Evolutionary conservation across 2,113 vertebrate genomes (phyloP).

Genomic region (Lepidothrix coronata): DNA sequence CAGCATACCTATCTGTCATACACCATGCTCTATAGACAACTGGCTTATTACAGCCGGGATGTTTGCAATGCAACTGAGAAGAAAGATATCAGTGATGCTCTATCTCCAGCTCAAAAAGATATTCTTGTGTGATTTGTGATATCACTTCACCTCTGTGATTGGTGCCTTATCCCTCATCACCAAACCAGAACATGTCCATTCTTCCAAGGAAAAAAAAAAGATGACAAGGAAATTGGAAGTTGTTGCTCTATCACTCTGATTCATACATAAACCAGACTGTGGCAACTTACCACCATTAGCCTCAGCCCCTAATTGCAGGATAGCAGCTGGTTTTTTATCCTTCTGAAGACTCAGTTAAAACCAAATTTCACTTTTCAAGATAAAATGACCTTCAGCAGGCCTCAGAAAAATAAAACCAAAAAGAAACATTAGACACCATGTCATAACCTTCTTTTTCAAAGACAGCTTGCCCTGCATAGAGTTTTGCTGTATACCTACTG

Average conservation of each 20-base stretch:
- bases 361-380: neutral
- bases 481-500: neutral
- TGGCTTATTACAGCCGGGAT: neutral
- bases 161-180: neutral
- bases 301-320: neutral
- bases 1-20: neutral
- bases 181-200: neutral
- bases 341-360: neutral
- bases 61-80: neutral
- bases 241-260: neutral
- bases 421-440: neutral
- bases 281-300: neutral
- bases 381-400: neutral
- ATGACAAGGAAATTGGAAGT: neutral
- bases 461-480: neutral
- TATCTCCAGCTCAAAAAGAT: neutral
- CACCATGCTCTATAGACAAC: neutral
- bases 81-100: neutral
- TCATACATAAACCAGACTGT: neutral
- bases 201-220: neutral
- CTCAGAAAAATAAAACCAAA: neutral
- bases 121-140: neutral
- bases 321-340: neutral
- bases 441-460: neutral
- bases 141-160: neutral